Base-by-base conservation (phyloP, 2,888 invertebrate species). In the Drosophila merina region DNA sequence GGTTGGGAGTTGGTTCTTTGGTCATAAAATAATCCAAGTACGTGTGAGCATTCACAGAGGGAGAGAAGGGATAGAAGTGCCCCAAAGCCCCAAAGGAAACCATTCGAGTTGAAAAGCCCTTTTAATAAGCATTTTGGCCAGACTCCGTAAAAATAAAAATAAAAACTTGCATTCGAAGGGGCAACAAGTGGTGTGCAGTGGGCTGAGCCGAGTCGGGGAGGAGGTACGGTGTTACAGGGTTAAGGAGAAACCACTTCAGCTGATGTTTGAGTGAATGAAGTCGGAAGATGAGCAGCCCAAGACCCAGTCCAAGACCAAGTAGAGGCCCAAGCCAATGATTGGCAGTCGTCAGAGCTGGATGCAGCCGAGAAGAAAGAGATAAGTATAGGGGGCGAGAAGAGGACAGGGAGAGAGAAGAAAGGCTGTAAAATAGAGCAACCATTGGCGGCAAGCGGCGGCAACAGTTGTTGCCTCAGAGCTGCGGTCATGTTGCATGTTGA, bases 61-160 rank as follows among this genome's bases (percentile, higher is more conserved):
- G n/a, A 36, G 26, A 8, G 38, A 70, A 4, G 33, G 4, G n/a
- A 36, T 12, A 8, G 38, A 70, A 56, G 72, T 75, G 72, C 74
- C 69, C 74, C 20, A 20, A 20, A 20, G 20, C 70, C 64, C 69
- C 38, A 42, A 26, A 78, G 78, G 83, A 82, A 84, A 70, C 78
- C 88, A 77, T 79, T 83, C 78, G 80, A 87, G 83, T 76, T 86
- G 83, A 88, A 86, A 82, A 83, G 83, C 83, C 80, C 78, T 86
- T 88, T 84, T 84, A 87, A 87, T 87, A 85, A 87, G 79, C 83
- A 76, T 60, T 71, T 72, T 64, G 68, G 72, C 73, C 77, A 58
- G 48, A 72, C 66, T 57, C 47, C 45, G 54, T 51, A 50, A 36
- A 33, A 55, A 44, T 56, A 51, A 63, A 63, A 64, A 63, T 45